These are phyloP conservation scores for Ceyx melanurus DNA, from an alignment of 2,113 vertebrate genomes.

Conservation along the genomic window DNA sequence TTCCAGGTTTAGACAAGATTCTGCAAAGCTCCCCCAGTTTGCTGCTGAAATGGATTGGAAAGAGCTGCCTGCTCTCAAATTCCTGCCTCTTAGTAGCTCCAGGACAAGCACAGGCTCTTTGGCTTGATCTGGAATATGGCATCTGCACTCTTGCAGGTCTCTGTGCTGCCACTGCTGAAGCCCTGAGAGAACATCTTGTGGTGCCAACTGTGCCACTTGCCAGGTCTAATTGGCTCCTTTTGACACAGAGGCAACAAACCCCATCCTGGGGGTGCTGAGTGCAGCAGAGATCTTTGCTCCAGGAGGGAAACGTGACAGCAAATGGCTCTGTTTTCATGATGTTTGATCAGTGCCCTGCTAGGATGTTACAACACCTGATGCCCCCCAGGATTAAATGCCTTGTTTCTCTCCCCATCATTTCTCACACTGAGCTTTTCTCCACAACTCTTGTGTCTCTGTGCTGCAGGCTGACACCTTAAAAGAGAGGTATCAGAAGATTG, in stretches of 20 bases:
- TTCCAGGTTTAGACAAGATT: neutral
- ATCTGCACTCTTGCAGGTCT: neutral
- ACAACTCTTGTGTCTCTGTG: conserved; percentile 56
- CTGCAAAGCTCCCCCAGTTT: neutral
- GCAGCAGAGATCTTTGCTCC: neutral
- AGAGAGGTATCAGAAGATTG: conserved; percentile 99
- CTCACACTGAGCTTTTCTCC: conserved; percentile 47
- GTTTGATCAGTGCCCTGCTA: neutral
- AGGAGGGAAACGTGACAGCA: neutral
- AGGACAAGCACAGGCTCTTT: neutral
- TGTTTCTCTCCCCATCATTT: conserved; percentile 26
- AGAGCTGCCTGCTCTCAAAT: neutral
- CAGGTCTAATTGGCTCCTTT: neutral
- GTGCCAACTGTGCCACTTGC: neutral
- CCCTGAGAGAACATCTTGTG: neutral
- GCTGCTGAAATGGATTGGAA: neutral
- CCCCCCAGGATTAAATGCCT: neutral
- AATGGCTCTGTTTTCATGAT: neutral
- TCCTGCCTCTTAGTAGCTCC: neutral
- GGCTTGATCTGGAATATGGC: neutral
- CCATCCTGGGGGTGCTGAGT: neutral
- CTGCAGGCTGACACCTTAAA: conserved; percentile 96
- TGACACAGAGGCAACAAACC: neutral
- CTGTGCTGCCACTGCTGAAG: neutral
- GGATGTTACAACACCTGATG: neutral